These are phyloP conservation scores for Halictus ligatus DNA, from an alignment of 2,888 invertebrate genomes.

Conservation along the genomic window DNA sequence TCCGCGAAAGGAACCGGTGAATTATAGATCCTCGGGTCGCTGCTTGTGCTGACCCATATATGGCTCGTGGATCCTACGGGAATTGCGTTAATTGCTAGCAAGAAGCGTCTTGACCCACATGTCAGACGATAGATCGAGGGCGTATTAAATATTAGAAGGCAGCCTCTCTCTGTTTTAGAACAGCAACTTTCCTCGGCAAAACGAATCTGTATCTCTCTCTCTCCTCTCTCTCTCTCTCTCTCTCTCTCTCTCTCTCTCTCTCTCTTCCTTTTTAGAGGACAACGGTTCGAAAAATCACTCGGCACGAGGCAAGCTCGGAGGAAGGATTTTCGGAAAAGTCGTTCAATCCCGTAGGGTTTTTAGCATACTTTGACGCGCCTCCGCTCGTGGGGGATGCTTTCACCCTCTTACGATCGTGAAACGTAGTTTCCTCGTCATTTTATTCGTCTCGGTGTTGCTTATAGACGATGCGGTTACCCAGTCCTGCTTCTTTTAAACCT, in stretches of 20 bases:
- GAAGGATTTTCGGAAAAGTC: conserved; percentile 15
- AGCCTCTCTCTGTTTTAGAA: not conserved
- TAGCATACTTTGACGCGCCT: conserved; percentile 23
- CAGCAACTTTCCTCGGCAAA: not conserved
- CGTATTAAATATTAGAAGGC: conserved; percentile 8
- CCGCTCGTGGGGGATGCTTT: conserved; percentile 26
- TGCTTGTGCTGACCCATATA: not conserved
- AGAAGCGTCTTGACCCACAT: conserved; percentile 14
- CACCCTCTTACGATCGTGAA: conserved; percentile 7
- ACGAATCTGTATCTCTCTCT: too few relatives aligned
- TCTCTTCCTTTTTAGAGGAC: too few relatives aligned
- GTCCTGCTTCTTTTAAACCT: conserved; percentile 31
- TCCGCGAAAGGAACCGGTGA: not conserved
- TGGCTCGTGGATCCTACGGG: not conserved
- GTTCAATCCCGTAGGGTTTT: not conserved
- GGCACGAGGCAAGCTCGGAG: not conserved
- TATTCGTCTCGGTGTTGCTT: conserved; percentile 30
- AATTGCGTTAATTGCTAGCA: not conserved
- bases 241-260: too few relatives aligned
- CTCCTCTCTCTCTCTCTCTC: too few relatives aligned
- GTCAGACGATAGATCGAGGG: not conserved
- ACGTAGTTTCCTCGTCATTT: conserved; percentile 41
- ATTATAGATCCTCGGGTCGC: not conserved
- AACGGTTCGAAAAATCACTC: not conserved
- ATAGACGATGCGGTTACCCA: conserved; percentile 28